These are phyloP conservation scores for Dione juno DNA, from an alignment of 2,888 invertebrate species.

Conservation along the genomic window DNA sequence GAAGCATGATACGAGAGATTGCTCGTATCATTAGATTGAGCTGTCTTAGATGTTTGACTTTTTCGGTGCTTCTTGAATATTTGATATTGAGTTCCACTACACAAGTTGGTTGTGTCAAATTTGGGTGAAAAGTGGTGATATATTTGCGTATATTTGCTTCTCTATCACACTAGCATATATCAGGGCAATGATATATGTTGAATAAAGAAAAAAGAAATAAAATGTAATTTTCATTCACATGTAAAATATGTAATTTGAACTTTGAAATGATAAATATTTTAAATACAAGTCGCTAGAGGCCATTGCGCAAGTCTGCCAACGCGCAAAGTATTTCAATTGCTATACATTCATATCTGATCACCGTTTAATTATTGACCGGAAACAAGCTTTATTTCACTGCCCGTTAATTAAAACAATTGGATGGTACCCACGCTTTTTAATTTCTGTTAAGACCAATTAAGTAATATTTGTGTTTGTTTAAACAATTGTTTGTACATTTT, in stretches of 20 bases:
- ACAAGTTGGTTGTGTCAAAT: too few relatives aligned
- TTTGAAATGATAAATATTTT: not conserved
- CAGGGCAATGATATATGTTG: too few relatives aligned
- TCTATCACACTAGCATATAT: too few relatives aligned
- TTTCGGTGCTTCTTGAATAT: too few relatives aligned
- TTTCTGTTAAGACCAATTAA: constrained; percentile 16
- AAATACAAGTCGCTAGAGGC: not conserved
- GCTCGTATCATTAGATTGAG: too few relatives aligned
- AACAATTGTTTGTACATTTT: not conserved
- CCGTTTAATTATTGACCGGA: constrained; percentile 41
- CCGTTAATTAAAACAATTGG: constrained; percentile 38
- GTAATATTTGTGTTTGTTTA: constrained; percentile 10
- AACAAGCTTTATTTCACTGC: constrained; percentile 39
- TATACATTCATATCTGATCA: constrained; percentile 39
- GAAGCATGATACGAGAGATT: too few relatives aligned
- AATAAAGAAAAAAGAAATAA: too few relatives aligned
- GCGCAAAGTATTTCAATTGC: constrained; percentile 33
- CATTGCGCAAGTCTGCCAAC: constrained; percentile 26
- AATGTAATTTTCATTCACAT: too few relatives aligned
- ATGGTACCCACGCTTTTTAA: constrained; percentile 22
- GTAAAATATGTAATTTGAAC: not conserved
- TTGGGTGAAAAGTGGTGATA: too few relatives aligned
- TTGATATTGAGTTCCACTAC: too few relatives aligned
- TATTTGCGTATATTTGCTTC: too few relatives aligned
- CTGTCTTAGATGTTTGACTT: too few relatives aligned